Base-by-base conservation (phyloP, 2,888 invertebrate genomes). In the Oscheius myriophilus region DNA sequence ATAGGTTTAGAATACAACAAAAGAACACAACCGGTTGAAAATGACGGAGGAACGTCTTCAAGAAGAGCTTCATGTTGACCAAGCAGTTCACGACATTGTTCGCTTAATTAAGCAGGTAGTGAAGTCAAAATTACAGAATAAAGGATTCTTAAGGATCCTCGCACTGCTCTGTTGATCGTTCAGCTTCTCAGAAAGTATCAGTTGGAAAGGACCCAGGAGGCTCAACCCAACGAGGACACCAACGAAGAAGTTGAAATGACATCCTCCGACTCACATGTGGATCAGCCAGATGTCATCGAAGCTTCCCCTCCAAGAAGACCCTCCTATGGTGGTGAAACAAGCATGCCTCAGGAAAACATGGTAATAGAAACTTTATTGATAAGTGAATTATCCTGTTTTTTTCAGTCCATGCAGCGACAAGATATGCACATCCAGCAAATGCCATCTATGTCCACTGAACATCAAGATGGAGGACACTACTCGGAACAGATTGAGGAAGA, bases 1-100 rank as follows among this genome's bases (percentile, higher is more conserved):
- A 18, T 49, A 43, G n/a, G 39, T 58, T 12, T 58, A 41, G 18
- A 23, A 41, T 16, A 41, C 21, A 41, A 33, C 43, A 58, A 65
- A 61, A 11, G 75, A 80, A 21, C 81, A 83, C 58, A 71, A 79
- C 21, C 64, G 78, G 39, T 68, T 83, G 55, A 72, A 70, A 14
- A 69, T 64, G 25, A 73, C 79, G 12, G 82, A 84, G 58, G 73
- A 72, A 9, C 52, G 75, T 54, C 72, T 84, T 58, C 77, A 81
- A 42, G 82, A 82, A 67, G 84, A 83, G 64, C 58, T 84, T 33
- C 82, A 78, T 66, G 75, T 79, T 46, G 78, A 79, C 55, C 84
- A 81, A 26, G 85, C 86, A 0, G 81, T 86, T 41, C 72, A 82
- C 53, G 85, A 86, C 59, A 81, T 86, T 63, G 81, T 80, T 11